Base-by-base conservation (phyloP, 2,797 vertebrate genomes). In the Cyprinella venusta region DNA sequence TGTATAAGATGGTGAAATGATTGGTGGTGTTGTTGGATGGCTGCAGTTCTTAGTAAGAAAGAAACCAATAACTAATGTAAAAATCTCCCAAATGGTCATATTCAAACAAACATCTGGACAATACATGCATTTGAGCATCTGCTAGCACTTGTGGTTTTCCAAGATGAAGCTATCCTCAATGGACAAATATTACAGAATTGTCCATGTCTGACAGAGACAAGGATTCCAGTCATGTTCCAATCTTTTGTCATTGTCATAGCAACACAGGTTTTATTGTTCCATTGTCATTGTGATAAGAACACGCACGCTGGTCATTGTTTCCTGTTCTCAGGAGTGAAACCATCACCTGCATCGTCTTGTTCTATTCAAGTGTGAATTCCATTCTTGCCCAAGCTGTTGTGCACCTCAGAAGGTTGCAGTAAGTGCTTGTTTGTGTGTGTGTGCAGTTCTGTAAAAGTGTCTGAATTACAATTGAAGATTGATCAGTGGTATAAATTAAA, bases 191-290 rank as follows among this genome's bases (percentile, higher is more conserved):
- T 24, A 63, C 54, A 69, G 3, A 61, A 24, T 67, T 6, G 24
- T 75, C 56, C 64, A 70, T 26, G 4, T 81, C 48, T 33, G 76
- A 24, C 56, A 70, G 36, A 52, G 52, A 63, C 48, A 36, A 38
- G 61, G 54, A 70, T 79, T 87, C 30, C 40, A 78, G 70, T 50
- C 45, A 56, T 84, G 74, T 70, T 81, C n/a, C 45, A 16, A 52
- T 78, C 56, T 13, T 21, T 64, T 70, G 50, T 63, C 52, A 30
- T 76, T 54, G 36, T 76, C 42, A 54, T 24, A 52, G 59, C 38
- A n/a, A 52, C 76, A 71, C 45, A 33, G 30, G 45, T 76, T 69
- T 52, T 13, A 56, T 72, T 79, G 67, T 81, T 65, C 36, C 21
- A 64, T 70, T 79, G 79, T 79, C 76, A 72, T 21, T 79, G 40